Percentiles rank a stretch among this genome's conserved stretches.
Conservation (phyloP, 1,140 invertebrate species). For the Drosophila bifasciata region DNA sequence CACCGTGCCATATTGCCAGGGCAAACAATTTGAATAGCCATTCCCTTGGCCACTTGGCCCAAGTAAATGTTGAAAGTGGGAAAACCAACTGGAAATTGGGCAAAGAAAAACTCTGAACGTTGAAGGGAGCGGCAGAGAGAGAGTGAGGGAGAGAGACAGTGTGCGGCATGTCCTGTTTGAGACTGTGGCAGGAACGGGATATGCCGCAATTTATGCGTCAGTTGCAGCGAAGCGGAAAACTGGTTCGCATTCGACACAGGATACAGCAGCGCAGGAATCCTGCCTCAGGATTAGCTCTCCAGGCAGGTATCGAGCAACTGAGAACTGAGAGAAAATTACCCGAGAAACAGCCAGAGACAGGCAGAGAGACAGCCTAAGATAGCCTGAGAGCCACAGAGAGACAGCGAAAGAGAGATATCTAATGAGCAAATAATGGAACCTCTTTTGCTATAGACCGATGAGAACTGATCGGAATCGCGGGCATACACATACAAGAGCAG, state of each 20-base stretch:
- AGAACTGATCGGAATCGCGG: not conserved
- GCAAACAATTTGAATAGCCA: constrained; percentile 67
- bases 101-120: not conserved
- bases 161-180: constrained; percentile 20
- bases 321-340: constrained; percentile 18
- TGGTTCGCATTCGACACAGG: constrained; percentile 75
- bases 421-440: constrained; percentile 22
- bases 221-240: constrained; percentile 77
- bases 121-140: too few relatives aligned
- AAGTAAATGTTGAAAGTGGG: constrained; percentile 37
- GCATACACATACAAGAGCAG: not conserved
- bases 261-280: constrained; percentile 31
- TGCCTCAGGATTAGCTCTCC: constrained; percentile 26
- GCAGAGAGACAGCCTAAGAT: not conserved
- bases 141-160: too few relatives aligned
- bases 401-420: constrained; percentile 3
- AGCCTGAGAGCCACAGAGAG: not conserved
- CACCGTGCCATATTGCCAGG: constrained; percentile 68
- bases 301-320: constrained; percentile 27
- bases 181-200: constrained; percentile 15
- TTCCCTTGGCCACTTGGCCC: constrained; percentile 3
- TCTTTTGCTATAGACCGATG: not conserved
- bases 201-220: constrained; percentile 75
- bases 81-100: constrained; percentile 10
- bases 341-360: not conserved